Percentiles rank a stretch among this genome's conserved stretches.
Conservation (phyloP, 2,113 vertebrate genomes). For the Catharus bicknelli region DNA sequence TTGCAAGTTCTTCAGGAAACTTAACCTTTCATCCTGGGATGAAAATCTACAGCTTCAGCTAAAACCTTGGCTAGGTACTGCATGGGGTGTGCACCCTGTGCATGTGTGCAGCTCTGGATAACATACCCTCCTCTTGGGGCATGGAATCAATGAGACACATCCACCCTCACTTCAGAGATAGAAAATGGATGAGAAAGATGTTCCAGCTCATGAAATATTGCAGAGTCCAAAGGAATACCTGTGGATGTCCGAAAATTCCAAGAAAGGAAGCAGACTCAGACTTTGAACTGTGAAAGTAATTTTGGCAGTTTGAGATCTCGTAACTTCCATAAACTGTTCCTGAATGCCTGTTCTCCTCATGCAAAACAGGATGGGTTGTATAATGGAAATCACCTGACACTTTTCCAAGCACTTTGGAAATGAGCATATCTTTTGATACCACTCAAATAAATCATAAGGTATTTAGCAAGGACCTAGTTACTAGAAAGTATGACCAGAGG, state of each 20-base stretch:
- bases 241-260: not conserved
- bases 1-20: not conserved
- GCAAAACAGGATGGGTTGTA: not conserved
- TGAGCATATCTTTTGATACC: not conserved
- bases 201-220: not conserved
- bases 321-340: not conserved
- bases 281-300: not conserved
- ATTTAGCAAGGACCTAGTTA: accelerated
- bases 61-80: not conserved
- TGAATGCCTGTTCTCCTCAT: not conserved
- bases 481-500: not conserved
- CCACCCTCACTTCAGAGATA: not conserved
- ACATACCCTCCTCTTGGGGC: not conserved
- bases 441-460: not conserved
- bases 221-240: not conserved
- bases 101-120: not conserved
- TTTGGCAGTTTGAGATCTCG: not conserved
- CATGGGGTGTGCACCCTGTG: not conserved
- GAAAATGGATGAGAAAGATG: not conserved
- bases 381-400: not conserved
- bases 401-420: not conserved
- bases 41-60: not conserved
- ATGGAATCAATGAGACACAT: not conserved
- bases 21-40: not conserved
- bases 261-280: not conserved